Evolutionary conservation across 2,888 invertebrate species (phyloP), one percentile per base, ranked within the genome.

Genomic region (Lissocephala sabroskyi): DNA sequence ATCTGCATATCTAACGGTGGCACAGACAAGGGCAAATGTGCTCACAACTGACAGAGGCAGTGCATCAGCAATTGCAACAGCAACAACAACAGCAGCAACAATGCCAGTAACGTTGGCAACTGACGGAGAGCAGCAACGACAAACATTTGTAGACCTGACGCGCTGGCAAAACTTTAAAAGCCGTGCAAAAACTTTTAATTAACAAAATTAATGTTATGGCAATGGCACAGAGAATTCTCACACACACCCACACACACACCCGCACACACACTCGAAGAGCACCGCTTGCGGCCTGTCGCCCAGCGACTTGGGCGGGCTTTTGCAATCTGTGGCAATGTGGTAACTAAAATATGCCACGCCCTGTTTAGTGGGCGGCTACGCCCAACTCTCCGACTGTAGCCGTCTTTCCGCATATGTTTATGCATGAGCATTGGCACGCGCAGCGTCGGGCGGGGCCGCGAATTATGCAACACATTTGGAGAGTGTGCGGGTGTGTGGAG

Each of bases 1-100:
- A n/a, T n/a, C n/a, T n/a, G n/a, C n/a, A n/a, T n/a, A n/a, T n/a
- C n/a, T n/a, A n/a, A n/a, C n/a, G n/a, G n/a, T n/a, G n/a, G n/a
- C n/a, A n/a, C n/a, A n/a, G n/a, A 56, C 67, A 67, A 76, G 77
- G 78, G 56, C 65, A 93, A 94, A 86, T 94, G 96, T 16, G 87
- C 97, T 53, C 88, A 28, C 41, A 29, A 28, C 52, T 51, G 57
- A 48, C 46, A 56, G 47, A 32, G 42, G 44, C 47, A 46, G 35
- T n/a, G n/a, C n/a, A n/a, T n/a, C n/a, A n/a, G n/a, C 29, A 40
- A 17, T 45, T 42, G 44, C 39, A 61, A 47, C 39, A 61, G 45
- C 47, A 32, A 17, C 36, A 10, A 32, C 30, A 41, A 18, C 28
- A 17, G 7, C 28, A 29, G 30, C 17, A 17, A 41, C 23, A 41